phyloP scores from a whole-genome alignment of 2,888 invertebrate species.

The Neoascia interrupta region DNA sequence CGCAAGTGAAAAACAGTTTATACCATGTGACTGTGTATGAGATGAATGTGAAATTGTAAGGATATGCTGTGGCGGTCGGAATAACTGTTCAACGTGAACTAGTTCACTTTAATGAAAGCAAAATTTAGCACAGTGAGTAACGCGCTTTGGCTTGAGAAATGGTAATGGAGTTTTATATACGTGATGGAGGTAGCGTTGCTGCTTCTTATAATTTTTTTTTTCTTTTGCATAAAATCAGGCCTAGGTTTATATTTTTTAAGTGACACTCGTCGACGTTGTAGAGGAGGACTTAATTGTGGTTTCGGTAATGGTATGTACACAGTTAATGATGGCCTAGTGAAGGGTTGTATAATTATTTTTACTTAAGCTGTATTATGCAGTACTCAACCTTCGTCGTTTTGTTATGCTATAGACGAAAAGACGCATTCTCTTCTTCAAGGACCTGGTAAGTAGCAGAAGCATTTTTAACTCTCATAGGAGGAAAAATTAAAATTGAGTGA shows the following conservation, averaged over 20 bases:
- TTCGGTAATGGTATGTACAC: too few species aligned
- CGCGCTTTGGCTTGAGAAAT: too few species aligned
- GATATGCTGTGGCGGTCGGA: constrained; percentile 27
- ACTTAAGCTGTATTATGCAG: too few species aligned
- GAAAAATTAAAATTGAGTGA: too few species aligned
- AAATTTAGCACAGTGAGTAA: constrained; percentile 25
- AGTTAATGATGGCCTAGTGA: too few species aligned
- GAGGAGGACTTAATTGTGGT: background rate
- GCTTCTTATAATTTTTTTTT: constrained; percentile 9
- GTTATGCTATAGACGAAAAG: too few species aligned
- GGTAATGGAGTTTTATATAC: too few species aligned
- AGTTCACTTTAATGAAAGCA: constrained; percentile 62
- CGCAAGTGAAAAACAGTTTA: constrained; percentile 32
- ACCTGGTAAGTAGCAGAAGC: too few species aligned
- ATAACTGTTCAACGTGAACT: constrained; percentile 40
- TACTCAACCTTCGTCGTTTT: too few species aligned
- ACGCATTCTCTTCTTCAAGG: too few species aligned
- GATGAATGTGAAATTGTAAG: constrained; percentile 12
- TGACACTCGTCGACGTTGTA: constrained; percentile 47
- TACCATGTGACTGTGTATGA: background rate
- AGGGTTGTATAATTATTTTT: too few species aligned
- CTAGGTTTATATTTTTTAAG: constrained; percentile 48
- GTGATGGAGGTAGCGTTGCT: background rate
- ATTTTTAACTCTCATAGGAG: too few species aligned
- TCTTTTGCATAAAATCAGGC: constrained; percentile 1